A percentile compares a stretch with the other conserved stretches of the same genome.
Conservation (phyloP, 2,797 vertebrate genomes). For the Dryobates pubescens region DNA sequence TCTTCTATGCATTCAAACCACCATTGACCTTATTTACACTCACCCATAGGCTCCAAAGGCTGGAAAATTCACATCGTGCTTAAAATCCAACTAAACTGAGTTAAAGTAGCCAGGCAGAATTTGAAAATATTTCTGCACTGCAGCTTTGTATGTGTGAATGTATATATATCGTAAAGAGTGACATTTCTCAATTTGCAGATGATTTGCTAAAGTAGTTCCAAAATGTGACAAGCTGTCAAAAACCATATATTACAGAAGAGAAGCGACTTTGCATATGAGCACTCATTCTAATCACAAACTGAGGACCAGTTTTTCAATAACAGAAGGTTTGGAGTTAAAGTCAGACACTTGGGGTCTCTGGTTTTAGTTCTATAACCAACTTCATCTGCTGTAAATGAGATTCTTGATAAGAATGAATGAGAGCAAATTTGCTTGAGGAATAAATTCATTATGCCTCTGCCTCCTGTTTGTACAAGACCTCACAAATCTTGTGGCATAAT, state of each 20-base stretch:
- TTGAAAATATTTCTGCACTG: slow-evolving; percentile 72
- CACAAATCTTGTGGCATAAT: slow-evolving; percentile 17
- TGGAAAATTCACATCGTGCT: slow-evolving; percentile 62
- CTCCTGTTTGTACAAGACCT: slow-evolving; percentile 35
- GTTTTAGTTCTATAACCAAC: slow-evolving; percentile 25
- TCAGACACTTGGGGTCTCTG: slow-evolving; percentile 54
- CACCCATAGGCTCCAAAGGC: slow-evolving; percentile 58
- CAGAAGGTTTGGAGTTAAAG: slow-evolving; percentile 63
- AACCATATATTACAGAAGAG: slow-evolving; percentile 54
- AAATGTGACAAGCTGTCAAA: slow-evolving; percentile 69
- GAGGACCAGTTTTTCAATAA: slow-evolving; percentile 47
- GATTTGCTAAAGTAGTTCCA: slow-evolving; percentile 75
- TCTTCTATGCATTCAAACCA: slow-evolving; percentile 69
- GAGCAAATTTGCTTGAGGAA: slow-evolving; percentile 54
- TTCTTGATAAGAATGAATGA: slow-evolving; percentile 54
- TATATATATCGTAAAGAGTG: slow-evolving; percentile 68
- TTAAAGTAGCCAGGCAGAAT: slow-evolving; percentile 57
- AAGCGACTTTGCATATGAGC: slow-evolving; percentile 55
- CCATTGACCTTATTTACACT: slow-evolving; percentile 57
- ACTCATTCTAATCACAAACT: slow-evolving; percentile 45
- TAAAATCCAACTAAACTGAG: slow-evolving; percentile 57
- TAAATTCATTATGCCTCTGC: slow-evolving; percentile 52
- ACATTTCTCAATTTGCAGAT: slow-evolving; percentile 75
- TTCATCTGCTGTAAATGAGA: slow-evolving; percentile 31
- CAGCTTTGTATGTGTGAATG: slow-evolving; percentile 60